A percentile compares a stretch with the other conserved stretches of the same genome.
These are phyloP conservation scores for Caenorhabditis remanei DNA, from an alignment of 1,140 invertebrate species.

Conservation along the genomic window DNA sequence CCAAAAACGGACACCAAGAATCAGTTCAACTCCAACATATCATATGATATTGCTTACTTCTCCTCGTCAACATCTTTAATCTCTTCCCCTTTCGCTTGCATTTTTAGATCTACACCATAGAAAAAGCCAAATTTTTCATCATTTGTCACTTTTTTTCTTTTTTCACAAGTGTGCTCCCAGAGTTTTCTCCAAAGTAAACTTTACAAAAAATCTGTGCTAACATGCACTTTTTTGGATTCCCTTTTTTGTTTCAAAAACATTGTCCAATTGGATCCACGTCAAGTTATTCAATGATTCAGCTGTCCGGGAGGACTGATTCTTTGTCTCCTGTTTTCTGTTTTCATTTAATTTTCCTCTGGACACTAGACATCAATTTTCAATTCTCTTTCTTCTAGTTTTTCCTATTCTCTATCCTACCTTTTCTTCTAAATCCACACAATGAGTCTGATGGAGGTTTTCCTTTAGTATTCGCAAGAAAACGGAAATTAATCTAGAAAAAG, in stretches of 20 bases:
- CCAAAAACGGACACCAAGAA: neutral
- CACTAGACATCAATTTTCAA: neutral
- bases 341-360: neutral
- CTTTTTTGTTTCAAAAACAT: neutral
- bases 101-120: neutral
- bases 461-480: neutral
- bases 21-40: neutral
- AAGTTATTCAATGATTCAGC: neutral
- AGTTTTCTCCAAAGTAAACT: neutral
- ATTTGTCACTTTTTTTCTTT: neutral
- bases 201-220: no score
- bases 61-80: slow-evolving; percentile 31
- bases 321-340: slow-evolving; percentile 3
- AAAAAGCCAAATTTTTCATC: neutral
- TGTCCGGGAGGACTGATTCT: neutral
- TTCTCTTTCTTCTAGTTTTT: neutral
- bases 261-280: neutral
- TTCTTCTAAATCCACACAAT: neutral
- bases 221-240: neutral
- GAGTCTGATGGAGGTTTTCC: no score
- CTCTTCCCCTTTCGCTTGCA: neutral
- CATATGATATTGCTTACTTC: slow-evolving; percentile 22
- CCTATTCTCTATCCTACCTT: no score
- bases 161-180: neutral
- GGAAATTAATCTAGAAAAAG: slow-evolving; percentile 1